A percentile compares a stretch with the other conserved stretches of the same genome.
Evolutionary conservation across 2,888 invertebrate genomes (phyloP).

Genomic region (Panopea generosa): DNA sequence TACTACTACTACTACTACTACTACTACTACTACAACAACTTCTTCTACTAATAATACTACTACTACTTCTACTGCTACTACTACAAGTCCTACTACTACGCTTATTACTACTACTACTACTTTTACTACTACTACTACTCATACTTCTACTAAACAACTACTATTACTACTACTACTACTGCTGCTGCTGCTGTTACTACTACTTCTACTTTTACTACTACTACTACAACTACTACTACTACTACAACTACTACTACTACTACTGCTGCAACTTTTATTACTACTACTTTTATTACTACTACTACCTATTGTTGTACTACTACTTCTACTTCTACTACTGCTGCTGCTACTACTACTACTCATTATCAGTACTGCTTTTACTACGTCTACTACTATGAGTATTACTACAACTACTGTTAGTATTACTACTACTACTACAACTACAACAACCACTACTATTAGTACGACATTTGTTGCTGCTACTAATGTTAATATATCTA

Average conservation of each 20-base stretch:
- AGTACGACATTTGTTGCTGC: constrained; percentile 9
- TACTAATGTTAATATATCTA: not conserved
- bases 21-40: no score
- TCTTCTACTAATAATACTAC: no score
- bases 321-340: constrained; percentile 34
- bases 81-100: no score
- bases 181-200: constrained; percentile 36
- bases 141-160: constrained; percentile 13
- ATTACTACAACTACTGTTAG: constrained; percentile 31
- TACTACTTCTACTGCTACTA: no score
- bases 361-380: constrained; percentile 40
- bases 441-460: constrained; percentile 37
- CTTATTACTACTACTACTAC: not conserved
- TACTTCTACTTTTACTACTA: constrained; percentile 45
- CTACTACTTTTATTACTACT: constrained; percentile 32
- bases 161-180: constrained; percentile 3
- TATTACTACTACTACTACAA: constrained; percentile 35
- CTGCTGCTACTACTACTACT: constrained; percentile 25
- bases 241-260: constrained; percentile 22
- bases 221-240: constrained; percentile 16
- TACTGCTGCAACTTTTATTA: constrained; percentile 12
- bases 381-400: constrained; percentile 36
- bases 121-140: constrained; percentile 16
- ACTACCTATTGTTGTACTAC: constrained; percentile 16
- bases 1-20: no score